These are phyloP conservation scores for Astreopora myriophthalma DNA, from an alignment of 64 coral and sea anemone genomes.

Conservation along the genomic window DNA sequence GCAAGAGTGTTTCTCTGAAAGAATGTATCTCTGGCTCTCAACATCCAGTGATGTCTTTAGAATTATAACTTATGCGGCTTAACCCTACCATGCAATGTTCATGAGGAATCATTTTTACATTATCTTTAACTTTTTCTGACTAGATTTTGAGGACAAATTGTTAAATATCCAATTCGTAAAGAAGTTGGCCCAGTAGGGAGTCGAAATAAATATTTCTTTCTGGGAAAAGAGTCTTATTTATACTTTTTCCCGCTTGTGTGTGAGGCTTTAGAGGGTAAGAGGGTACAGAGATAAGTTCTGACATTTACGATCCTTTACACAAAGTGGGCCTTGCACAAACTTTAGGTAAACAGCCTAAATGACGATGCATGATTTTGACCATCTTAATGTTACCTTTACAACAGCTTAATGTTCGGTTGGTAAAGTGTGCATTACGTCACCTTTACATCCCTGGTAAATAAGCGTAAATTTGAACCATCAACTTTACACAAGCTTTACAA, in stretches of 20 bases:
- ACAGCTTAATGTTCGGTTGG: constrained; percentile 1
- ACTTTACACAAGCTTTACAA: neutral
- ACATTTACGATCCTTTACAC: neutral
- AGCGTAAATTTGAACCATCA: constrained; percentile 18
- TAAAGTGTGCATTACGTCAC: constrained; percentile 22
- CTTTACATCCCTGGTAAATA: constrained; percentile 9
- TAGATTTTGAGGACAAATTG: neutral
- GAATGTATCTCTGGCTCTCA: no score
- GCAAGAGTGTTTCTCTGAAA: no score
- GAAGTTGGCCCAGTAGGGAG: neutral
- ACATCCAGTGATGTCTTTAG: no score
- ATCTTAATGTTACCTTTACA: constrained; percentile 29
- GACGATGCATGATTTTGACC: constrained; percentile 9
- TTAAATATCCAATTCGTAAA: neutral
- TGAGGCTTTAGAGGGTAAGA: no score
- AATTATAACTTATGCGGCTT: no score
- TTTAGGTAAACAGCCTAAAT: neutral
- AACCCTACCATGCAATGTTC: no score
- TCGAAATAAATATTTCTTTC: neutral
- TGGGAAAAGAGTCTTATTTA: neutral
- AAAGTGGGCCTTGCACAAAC: no score
- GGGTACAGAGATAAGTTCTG: no score
- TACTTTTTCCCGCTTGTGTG: no score
- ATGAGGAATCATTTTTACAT: neutral
- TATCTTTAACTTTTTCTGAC: constrained; percentile 13